These are phyloP conservation scores for Tenthredo scrophulariae DNA, from an alignment of 2,888 invertebrate species.

Conservation along the genomic window DNA sequence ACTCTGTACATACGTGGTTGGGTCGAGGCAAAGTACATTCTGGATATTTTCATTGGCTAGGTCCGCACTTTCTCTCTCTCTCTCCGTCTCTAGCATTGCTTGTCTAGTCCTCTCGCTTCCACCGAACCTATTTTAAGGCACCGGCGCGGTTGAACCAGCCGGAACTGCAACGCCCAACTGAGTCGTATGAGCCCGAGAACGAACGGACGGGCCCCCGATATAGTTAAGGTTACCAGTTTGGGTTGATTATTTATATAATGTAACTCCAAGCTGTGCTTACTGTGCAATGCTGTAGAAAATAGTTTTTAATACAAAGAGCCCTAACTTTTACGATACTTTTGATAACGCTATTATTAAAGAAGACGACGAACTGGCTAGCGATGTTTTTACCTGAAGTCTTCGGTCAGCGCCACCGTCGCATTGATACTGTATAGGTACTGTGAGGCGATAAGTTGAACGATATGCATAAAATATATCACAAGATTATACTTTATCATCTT, in stretches of 20 bases:
- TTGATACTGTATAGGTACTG: background rate
- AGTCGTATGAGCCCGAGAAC: background rate
- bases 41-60: constrained; percentile 23
- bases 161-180: constrained; percentile 15
- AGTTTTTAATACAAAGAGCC: background rate
- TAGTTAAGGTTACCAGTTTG: background rate
- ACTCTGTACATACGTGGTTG: background rate
- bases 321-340: background rate
- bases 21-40: constrained; percentile 10
- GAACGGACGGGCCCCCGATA: background rate
- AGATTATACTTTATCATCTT: background rate
- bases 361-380: background rate
- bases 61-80: constrained; percentile 3
- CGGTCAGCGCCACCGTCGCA: background rate
- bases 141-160: background rate
- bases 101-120: constrained; percentile 13
- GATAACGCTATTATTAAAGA: background rate
- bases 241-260: background rate
- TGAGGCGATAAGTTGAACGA: background rate
- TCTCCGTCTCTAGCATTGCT: background rate
- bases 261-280: background rate
- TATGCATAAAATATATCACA: background rate
- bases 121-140: constrained; percentile 29
- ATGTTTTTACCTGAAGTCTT: constrained; percentile 19
- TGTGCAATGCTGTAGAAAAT: background rate